phyloP scores from a whole-genome alignment of 2,888 invertebrate species.

The Drosophila limbata region DNA sequence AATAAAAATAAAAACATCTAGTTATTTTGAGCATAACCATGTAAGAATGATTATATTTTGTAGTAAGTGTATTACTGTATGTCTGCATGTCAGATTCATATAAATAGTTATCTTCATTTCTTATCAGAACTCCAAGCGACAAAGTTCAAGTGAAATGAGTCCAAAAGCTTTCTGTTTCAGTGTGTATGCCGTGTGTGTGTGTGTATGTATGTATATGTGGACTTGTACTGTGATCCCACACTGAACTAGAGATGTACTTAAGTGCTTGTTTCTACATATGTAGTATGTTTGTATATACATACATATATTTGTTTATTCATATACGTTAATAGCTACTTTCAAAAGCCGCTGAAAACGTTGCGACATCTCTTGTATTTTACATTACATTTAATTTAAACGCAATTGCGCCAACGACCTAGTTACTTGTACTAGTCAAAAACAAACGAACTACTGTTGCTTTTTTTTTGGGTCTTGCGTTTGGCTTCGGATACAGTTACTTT shows the following conservation, averaged over 20 bases:
- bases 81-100: constrained; percentile 4
- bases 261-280: constrained; percentile 20
- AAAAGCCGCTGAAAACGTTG: constrained; percentile 30
- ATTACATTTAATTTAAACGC: constrained; percentile 36
- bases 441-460: constrained; percentile 5
- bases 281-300: not conserved
- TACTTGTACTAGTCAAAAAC: constrained; percentile 39
- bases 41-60: not conserved
- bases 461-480: constrained; percentile 17
- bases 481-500: constrained; percentile 32
- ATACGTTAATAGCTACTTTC: constrained; percentile 22
- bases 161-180: constrained; percentile 34
- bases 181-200: constrained; percentile 11
- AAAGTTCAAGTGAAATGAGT: constrained; percentile 61
- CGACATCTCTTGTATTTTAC: constrained; percentile 38
- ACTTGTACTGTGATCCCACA: constrained; percentile 35
- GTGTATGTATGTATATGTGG: constrained; percentile 8
- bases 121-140: constrained; percentile 57
- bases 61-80: constrained; percentile 6
- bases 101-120: constrained; percentile 45
- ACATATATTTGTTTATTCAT: not conserved
- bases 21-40: not conserved
- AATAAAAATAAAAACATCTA: not conserved
- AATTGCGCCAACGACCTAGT: constrained; percentile 40
- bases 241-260: constrained; percentile 27